Evolutionary conservation across 2,113 vertebrate species (phyloP), one percentile per base, ranked within the genome.

Genomic region (Dendropsophus ebraccatus): DNA sequence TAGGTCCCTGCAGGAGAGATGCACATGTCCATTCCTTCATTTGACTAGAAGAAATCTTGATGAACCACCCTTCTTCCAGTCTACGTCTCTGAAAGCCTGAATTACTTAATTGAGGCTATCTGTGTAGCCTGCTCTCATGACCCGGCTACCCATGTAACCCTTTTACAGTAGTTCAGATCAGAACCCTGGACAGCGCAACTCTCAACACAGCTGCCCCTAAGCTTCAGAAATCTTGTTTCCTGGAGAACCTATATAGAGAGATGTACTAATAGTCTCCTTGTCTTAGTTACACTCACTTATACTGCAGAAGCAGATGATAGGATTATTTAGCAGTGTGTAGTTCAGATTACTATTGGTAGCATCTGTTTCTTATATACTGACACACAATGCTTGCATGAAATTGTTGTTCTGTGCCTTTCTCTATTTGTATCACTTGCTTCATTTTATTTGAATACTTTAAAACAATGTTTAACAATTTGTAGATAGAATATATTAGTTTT

Each of bases 161-260:
- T 87, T 87, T 87, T 87, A 87, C 77, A 87, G 85, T 87, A 87
- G 85, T 87, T 87, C 85, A 87, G 85, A 87, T 87, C 85, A 87
- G 85, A 87, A 87, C 85, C 78, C 85, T 81, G 85, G 85, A 87
- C 85, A 87, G 85, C 77, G 85, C 85, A 87, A 37, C 85, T 81
- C 85, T 87, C 19, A 86, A 28, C 58, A 28, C 16, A 49, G 25
- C 60, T 72, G 25, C n/a, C 49, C 75, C n/a, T n/a, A n/a, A n/a
- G n/a, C n/a, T n/a, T n/a, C n/a, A 65, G 56, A 28, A 67, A 28
- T 65, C 10, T n/a, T 32, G 47, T 62, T 32, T 35, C 1, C 56
- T 67, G 79, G n/a, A 49, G 79, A 81, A 19, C 9, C 25, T 12
- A 16, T 30, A 30, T 17, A 49, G 1, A 49, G 47, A 30, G n/a